Evolutionary conservation across 2,113 vertebrate species (phyloP), one percentile per base, ranked within the genome.

Genomic region (Oxyruncus cristatus): DNA sequence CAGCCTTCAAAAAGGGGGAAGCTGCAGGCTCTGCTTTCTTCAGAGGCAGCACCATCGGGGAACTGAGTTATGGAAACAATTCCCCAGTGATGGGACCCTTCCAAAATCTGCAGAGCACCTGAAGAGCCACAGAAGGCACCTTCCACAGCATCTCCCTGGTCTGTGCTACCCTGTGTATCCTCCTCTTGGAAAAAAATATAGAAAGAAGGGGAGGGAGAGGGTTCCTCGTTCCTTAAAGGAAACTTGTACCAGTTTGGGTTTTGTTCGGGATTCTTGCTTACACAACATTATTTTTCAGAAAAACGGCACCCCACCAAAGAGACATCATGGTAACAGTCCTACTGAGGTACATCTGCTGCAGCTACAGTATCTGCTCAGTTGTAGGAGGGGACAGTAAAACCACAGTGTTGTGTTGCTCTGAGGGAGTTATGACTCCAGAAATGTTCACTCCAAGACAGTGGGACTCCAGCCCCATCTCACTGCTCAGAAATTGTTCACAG

Each of bases 301-400:
- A 46, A 76, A 14, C 5, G 19, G 23, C 33, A 44, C 12, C 44
- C 41, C 23, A 26, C 42, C 59, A 46, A 84, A 56, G 1, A 73
- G 49, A 13, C 2, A 37, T 44, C 9, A 7, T 4, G 12, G 26
- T 41, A n/a, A 41, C 8, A 32, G 30, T 26, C 46, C 47, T 27
- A 12, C 53, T 49, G 39, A 77, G 47, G 71, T 12, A 8, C 62
- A 61, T 17, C 65, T 85, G 12, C 39, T 56, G 44, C 9, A 58
- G 53, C 37, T 32, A 8, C 49, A 21, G 0, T 5, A 1, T 4
- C 12, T 16, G n/a, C 6, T 27, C 27, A 28, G 52, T 0, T 46
- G 46, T 61, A 87, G 41, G 62, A 27, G 61, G 66, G 39, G 78
- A 35, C 1, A 14, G 58, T 23, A 52, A 24, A 17, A 26, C 14